Percentiles rank a stretch among this genome's conserved stretches.
Evolutionary conservation across 2,113 vertebrate species (phyloP).

Genomic region (Malurus melanocephalus): DNA sequence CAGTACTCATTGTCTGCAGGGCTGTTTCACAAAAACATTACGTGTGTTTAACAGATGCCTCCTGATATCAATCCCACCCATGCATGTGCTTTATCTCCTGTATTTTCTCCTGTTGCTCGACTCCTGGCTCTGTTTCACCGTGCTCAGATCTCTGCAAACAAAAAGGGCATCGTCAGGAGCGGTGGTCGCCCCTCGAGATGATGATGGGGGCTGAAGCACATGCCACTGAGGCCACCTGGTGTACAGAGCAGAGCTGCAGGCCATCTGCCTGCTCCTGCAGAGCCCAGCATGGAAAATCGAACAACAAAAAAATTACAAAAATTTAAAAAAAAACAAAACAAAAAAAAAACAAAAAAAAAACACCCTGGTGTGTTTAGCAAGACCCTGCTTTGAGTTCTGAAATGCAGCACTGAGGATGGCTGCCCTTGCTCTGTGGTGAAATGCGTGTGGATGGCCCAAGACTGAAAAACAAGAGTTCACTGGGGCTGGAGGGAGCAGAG

Average conservation of each 20-base stretch:
- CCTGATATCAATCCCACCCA: not conserved
- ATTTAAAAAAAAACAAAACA: too few relatives aligned
- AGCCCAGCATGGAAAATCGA: not conserved
- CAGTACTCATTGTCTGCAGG: not conserved
- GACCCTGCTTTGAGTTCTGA: not conserved
- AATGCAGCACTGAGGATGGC: not conserved
- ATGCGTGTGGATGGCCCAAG: not conserved
- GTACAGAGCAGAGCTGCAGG: constrained; percentile 45
- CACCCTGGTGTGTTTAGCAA: not conserved
- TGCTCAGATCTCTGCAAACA: not conserved
- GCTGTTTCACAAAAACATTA: not conserved
- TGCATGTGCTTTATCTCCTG: not conserved
- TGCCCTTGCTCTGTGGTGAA: not conserved
- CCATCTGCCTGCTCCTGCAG: not conserved
- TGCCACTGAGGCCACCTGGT: constrained; percentile 62
- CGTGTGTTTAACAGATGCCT: constrained; percentile 27
- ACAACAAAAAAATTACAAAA: not conserved
- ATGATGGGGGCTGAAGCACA: not conserved
- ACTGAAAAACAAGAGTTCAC: accelerated
- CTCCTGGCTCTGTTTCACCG: not conserved
- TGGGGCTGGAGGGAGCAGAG: not conserved
- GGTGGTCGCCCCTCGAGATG: not conserved
- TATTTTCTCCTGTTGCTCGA: not conserved
- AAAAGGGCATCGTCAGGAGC: not conserved
- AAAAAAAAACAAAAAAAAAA: too few relatives aligned